Evolutionary conservation across 2,797 vertebrate species (phyloP).

Genomic region (Allobates femoralis): DNA sequence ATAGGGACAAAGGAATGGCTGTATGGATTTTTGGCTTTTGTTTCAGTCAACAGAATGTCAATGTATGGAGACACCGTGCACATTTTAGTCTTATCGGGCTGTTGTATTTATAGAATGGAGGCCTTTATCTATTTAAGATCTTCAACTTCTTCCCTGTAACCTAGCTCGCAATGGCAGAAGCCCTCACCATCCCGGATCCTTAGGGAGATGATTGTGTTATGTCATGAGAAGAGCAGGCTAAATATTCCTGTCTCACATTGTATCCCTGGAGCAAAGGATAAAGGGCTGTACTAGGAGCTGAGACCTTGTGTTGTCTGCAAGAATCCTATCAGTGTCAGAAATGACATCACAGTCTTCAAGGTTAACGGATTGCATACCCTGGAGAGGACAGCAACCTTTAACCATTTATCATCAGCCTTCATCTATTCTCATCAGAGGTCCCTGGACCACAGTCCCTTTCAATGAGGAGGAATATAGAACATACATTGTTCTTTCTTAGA

Average conservation of each 20-base stretch:
- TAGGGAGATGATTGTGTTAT: constrained; percentile 25
- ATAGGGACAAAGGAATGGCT: too few relatives aligned
- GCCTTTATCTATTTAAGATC: background rate
- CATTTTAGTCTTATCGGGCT: background rate
- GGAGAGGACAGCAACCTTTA: constrained; percentile 29
- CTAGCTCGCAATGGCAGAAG: background rate
- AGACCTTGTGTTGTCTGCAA: constrained; percentile 36
- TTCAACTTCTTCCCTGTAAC: background rate
- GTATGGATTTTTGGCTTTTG: background rate
- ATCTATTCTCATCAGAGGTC: constrained; percentile 1
- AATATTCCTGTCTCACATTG: constrained; percentile 35
- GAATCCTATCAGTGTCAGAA: constrained; percentile 52
- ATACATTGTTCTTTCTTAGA: background rate
- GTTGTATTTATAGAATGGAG: constrained; percentile 20
- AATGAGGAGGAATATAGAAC: background rate
- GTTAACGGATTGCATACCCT: constrained; percentile 40
- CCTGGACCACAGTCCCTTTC: background rate
- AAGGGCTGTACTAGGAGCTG: constrained; percentile 21
- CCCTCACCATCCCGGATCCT: background rate
- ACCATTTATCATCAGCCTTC: constrained; percentile 13
- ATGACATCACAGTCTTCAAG: constrained; percentile 54
- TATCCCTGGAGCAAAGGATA: constrained; percentile 39
- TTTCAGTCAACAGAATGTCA: background rate
- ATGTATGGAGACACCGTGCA: background rate
- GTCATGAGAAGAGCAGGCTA: constrained; percentile 10